These are phyloP conservation scores for Lasaia peninsularis DNA, from an alignment of 1,140 invertebrate genomes.

Conservation along the genomic window DNA sequence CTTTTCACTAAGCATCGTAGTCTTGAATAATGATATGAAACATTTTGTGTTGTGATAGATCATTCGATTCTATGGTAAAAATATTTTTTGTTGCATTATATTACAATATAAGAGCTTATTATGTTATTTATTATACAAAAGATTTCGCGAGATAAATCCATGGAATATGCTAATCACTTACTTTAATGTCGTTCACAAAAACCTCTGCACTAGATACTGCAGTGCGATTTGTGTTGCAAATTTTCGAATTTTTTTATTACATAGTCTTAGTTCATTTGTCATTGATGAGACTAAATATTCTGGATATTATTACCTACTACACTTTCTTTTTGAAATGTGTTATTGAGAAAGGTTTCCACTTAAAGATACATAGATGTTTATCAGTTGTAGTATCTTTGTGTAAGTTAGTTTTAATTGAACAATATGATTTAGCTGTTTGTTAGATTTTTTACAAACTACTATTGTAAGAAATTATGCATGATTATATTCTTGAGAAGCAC, in stretches of 20 bases:
- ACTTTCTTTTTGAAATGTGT: background rate
- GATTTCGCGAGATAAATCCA: conserved; percentile 17
- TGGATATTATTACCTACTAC: too few relatives aligned
- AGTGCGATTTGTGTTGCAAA: conserved; percentile 74
- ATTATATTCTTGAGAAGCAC: too few relatives aligned
- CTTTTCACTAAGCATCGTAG: conserved; percentile 44
- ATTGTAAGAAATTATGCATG: too few relatives aligned
- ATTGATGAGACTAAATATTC: background rate
- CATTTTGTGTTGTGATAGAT: conserved; percentile 63
- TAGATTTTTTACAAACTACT: too few relatives aligned
- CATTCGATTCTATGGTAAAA: conserved; percentile 41
- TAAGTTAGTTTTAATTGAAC: too few relatives aligned
- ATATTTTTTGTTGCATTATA: background rate
- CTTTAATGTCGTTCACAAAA: conserved; percentile 69
- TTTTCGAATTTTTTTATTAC: conserved; percentile 35
- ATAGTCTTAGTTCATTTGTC: background rate
- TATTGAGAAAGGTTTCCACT: background rate
- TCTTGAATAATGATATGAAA: conserved; percentile 66
- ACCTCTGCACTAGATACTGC: conserved; percentile 73
- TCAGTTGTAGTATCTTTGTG: too few relatives aligned
- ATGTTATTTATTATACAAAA: background rate
- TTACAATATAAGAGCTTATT: background rate
- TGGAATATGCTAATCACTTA: conserved; percentile 70
- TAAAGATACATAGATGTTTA: background rate
- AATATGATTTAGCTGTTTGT: too few relatives aligned